A percentile compares a stretch with the other conserved stretches of the same genome.
Conservation (phyloP, 2,888 invertebrate species). For the Nephrotoma guestfalica region DNA sequence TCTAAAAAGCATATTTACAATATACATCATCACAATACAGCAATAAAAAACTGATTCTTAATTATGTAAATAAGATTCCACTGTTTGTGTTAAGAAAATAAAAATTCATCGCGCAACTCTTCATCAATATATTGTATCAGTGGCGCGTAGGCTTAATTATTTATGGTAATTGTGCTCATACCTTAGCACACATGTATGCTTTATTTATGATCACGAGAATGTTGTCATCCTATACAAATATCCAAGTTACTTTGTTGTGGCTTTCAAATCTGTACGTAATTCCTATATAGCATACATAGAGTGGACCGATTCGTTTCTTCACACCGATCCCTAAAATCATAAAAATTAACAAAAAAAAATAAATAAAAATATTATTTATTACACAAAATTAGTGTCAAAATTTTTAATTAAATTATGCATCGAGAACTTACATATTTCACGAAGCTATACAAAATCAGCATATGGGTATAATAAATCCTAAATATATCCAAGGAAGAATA, state of each 20-base stretch:
- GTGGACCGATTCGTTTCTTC: not conserved
- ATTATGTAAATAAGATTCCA: not conserved
- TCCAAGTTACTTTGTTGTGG: not conserved
- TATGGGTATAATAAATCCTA: not conserved
- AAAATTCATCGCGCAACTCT: not conserved
- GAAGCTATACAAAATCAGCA: not conserved
- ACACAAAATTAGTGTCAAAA: not conserved
- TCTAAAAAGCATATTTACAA: not conserved
- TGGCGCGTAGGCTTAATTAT: not conserved
- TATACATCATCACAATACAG: not conserved
- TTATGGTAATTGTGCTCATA: not conserved
- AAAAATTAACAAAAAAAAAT: not conserved
- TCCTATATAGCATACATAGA: not conserved
- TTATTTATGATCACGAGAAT: not conserved
- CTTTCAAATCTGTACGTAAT: not conserved
- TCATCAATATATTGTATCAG: not conserved
- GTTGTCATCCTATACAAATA: not conserved
- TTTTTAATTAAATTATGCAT: not conserved
- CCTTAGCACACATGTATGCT: not conserved
- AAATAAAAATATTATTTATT: not conserved
- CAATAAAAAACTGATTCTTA: not conserved
- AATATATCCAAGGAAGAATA: not conserved
- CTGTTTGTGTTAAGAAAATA: not conserved
- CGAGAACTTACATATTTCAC: not conserved
- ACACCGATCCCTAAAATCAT: not conserved